Conservation (phyloP, 2,888 invertebrate genomes). For the Halocaridina rubra region DNA sequence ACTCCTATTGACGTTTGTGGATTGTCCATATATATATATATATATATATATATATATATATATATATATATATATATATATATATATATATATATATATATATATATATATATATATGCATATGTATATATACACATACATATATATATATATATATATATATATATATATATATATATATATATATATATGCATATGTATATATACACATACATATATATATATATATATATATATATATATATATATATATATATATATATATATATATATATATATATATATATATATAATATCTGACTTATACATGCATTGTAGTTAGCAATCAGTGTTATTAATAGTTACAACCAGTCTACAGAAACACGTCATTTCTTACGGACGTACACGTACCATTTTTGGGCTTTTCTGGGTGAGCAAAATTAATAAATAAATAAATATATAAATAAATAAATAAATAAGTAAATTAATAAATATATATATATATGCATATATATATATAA, state of each 20-base stretch:
- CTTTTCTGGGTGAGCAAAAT: no score
- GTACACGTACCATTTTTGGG: no score
- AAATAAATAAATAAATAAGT: background rate
- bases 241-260: background rate
- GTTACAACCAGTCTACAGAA: no score
- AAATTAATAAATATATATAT: background rate
- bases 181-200: background rate
- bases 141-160: conserved; percentile 20
- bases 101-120: background rate
- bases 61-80: background rate
- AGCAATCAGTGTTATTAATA: no score
- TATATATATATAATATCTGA: background rate
- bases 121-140: background rate
- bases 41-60: background rate
- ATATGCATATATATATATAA: background rate
- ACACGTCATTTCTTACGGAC: no score
- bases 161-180: conserved; percentile 14
- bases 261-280: background rate
- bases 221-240: background rate
- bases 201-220: background rate
- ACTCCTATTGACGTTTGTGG: background rate
- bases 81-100: background rate
- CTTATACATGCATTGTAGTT: background rate
- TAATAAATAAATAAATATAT: background rate
- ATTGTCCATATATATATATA: background rate